phyloP scores from a whole-genome alignment of 2,113 vertebrate genomes.

The Manacus vitellinus region DNA sequence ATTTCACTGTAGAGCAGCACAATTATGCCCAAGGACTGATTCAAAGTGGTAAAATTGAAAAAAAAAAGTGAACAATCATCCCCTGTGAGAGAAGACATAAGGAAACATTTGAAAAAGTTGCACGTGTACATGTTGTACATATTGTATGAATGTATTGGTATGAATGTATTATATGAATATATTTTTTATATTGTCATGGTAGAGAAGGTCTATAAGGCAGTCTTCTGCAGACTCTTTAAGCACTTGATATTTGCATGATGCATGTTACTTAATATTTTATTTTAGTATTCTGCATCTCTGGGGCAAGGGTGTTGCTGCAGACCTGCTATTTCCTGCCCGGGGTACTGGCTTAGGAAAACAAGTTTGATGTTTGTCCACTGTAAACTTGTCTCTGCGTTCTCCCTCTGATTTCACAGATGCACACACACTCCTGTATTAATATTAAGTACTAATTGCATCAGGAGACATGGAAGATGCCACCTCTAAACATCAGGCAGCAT shows the following conservation, averaged over 20 bases:
- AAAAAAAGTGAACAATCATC: neutral
- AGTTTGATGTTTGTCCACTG: neutral
- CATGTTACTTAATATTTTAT: neutral
- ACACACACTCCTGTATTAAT: neutral
- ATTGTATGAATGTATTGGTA: neutral
- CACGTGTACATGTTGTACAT: neutral
- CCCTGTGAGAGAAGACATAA: neutral
- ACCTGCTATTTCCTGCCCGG: neutral
- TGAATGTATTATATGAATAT: neutral
- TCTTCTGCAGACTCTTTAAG: neutral
- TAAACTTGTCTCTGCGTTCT: neutral
- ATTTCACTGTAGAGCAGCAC: neutral
- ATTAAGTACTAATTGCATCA: neutral
- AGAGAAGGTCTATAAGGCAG: neutral
- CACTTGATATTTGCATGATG: neutral
- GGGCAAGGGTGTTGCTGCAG: neutral
- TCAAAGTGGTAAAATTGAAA: neutral
- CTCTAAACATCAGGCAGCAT: neutral
- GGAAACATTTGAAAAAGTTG: neutral
- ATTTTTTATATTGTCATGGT: neutral
- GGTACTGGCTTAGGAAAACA: neutral
- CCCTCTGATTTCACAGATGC: neutral
- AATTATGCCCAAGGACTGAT: neutral
- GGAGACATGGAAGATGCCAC: neutral
- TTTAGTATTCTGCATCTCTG: neutral